Evolutionary conservation across 1,140 invertebrate species (phyloP), one percentile per base, ranked within the genome.

Genomic region (Brachionus angularis): DNA sequence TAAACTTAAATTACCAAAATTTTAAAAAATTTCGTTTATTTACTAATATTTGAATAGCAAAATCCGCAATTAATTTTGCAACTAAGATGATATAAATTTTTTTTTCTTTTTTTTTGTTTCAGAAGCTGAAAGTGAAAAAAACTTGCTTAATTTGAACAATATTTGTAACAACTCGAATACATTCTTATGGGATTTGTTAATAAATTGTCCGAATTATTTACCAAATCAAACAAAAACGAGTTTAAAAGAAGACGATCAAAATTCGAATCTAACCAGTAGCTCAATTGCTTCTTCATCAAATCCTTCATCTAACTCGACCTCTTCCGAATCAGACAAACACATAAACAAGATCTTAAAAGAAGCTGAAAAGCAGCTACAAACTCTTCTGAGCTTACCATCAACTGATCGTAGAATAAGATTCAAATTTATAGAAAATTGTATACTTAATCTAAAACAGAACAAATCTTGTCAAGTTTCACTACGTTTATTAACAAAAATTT

Each of bases 371-470:
- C 90, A 89, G 1, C 79, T 95, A 0, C 90, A 89, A 75, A 91
- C 90, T 75, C 80, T 95, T 1, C 83, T 96, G 1, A 94, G 91
- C 77, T 93, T 89, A 75, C 92, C 89, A 76, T 89, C 89, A 34
- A 79, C 80, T 52, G 90, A 93, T 76, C 87, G 89, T 73, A 83
- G 88, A 49, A 91, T 95, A 58, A 84, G 90, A 33, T 91, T 91
- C 77, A 93, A 93, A 82, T 95, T 96, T 75, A 94, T 96, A 75
- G 91, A 94, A 81, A 91, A 91, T 0, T 95, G 91, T 77, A 82
- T 96, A 29, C 88, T 92, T 74, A 95, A 95, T 82, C 82, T 96
- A 44, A 88, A 90, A 12, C 87, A 87, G 71, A 75, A 12, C 75
- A 88, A 88, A 75, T 93, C 91, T 64, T 90, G 94, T 0, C 88